Evolutionary conservation across 2,113 vertebrate species (phyloP), one percentile per base, ranked within the genome.

Genomic region (Sceloporus tristichus): DNA sequence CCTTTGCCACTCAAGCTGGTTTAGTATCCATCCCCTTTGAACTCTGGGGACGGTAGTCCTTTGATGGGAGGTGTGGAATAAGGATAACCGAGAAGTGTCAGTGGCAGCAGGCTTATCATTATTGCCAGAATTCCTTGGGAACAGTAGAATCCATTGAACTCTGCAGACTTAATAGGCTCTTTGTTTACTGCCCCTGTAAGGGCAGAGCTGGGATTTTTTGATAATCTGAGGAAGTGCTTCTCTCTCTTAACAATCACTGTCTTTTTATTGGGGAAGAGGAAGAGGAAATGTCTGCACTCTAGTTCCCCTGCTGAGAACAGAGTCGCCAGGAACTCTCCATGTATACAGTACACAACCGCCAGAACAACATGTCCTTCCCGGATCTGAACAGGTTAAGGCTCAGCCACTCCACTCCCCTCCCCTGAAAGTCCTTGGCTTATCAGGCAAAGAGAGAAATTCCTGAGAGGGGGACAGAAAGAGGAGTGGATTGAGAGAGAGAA

Each of bases 371-470:
- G 54, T 75, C 59, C 56, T 73, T 88, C 80, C 73, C 68, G 87
- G 87, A 74, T 88, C 59, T 53, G 87, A 88, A 88, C 73, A 83
- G 87, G 87, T 88, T 88, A 88, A 88, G 80, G 29, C 19, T 68
- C 68, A 68, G 87, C 29, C 42, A 14, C 73, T 66, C 79, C 70
- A 48, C 48, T 65, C 59, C 80, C 80, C 87, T 83, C 87, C 80
- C 73, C 80, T 83, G 9, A 83, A 88, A 88, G 71, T 66, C 71
- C 87, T 88, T 82, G 80, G 80, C 62, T 88, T 88, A 77, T 83
- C 87, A 76, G 80, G 73, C 79, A 4, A 83, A 88, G 59, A 62
- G 74, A 83, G 74, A 65, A 88, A 83, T 83, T 88, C 80, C 87
- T 53, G 80, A 77, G 71, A 76, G 74, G 80, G 80, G n/a, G 59